Conservation (phyloP, 1,140 invertebrate species). For the Drosophila bifasciata region DNA sequence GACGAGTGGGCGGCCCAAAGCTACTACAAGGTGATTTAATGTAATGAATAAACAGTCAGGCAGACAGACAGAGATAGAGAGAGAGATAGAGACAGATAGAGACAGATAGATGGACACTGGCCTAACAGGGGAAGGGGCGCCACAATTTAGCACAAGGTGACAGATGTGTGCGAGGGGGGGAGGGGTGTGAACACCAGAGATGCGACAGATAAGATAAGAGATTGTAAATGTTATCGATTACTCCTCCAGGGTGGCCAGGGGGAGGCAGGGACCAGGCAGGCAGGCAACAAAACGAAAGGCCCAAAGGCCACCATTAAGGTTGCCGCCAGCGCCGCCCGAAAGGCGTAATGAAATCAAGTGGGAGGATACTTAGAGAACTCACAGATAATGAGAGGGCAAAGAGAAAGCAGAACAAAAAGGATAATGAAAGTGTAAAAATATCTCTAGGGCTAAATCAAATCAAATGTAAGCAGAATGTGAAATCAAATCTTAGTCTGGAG, state of each 20-base stretch:
- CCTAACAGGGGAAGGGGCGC: conserved; percentile 31
- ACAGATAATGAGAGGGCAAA: too few species aligned
- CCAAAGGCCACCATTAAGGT: too few species aligned
- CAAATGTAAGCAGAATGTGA: too few species aligned
- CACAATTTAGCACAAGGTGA: conserved; percentile 40
- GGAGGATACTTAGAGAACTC: too few species aligned
- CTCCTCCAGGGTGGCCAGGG: conserved; percentile 14
- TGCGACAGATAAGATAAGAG: conserved; percentile 19
- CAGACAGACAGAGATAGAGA: background rate
- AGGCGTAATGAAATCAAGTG: too few species aligned
- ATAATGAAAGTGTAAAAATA: too few species aligned
- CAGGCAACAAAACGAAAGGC: background rate
- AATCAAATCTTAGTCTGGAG: too few species aligned
- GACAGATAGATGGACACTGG: background rate
- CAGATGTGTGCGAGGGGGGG: background rate
- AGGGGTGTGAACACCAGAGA: conserved; percentile 34
- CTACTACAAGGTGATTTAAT: conserved; percentile 46
- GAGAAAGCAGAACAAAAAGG: too few species aligned
- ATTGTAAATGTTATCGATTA: conserved; percentile 43
- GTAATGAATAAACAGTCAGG: conserved; percentile 67
- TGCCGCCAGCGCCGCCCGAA: too few species aligned
- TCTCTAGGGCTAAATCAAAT: too few species aligned
- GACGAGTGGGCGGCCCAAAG: background rate
- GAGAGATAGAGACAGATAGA: background rate
- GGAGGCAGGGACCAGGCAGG: conserved; percentile 8